Conservation (phyloP, 2,797 vertebrate species). For the Decapterus maruadsi region DNA sequence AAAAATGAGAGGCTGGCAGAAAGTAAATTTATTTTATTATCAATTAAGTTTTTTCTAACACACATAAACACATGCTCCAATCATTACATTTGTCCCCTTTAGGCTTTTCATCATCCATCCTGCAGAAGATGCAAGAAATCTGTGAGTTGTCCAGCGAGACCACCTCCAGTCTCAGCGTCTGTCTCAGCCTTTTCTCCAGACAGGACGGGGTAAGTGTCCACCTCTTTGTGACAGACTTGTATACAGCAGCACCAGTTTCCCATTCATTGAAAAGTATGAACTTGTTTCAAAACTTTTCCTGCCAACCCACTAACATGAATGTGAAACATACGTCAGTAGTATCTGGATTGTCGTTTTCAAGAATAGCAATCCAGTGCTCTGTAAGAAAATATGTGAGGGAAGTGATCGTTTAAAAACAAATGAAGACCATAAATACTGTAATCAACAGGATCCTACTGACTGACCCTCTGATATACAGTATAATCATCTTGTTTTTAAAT, state of each 20-base stretch:
- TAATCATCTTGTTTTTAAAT: not conserved
- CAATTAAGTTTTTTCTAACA: not conserved
- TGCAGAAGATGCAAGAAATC: slow-evolving; percentile 90
- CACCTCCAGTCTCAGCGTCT: slow-evolving; percentile 86
- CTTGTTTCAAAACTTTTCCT: not conserved
- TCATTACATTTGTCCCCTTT: slow-evolving; percentile 51
- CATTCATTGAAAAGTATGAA: too few relatives aligned
- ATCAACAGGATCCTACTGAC: slow-evolving; percentile 31
- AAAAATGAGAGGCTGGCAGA: slow-evolving; percentile 85
- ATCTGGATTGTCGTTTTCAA: not conserved
- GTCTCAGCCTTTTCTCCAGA: slow-evolving; percentile 90
- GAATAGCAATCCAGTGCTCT: not conserved
- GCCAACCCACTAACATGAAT: not conserved
- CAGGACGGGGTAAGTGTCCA: slow-evolving; percentile 91
- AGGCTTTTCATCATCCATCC: slow-evolving; percentile 85
- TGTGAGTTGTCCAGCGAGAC: slow-evolving; percentile 90
- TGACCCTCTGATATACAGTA: not conserved
- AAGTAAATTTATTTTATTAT: slow-evolving; percentile 85
- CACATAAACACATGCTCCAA: not conserved
- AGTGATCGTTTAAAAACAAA: slow-evolving; percentile 5
- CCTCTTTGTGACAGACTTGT: not conserved
- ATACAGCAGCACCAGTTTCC: too few relatives aligned
- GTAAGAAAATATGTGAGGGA: slow-evolving; percentile 2
- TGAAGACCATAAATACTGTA: slow-evolving; percentile 20
- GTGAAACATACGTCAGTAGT: not conserved